Evolutionary conservation across 1,140 invertebrate genomes (phyloP).

Genomic region (Belonocnema kinseyi): DNA sequence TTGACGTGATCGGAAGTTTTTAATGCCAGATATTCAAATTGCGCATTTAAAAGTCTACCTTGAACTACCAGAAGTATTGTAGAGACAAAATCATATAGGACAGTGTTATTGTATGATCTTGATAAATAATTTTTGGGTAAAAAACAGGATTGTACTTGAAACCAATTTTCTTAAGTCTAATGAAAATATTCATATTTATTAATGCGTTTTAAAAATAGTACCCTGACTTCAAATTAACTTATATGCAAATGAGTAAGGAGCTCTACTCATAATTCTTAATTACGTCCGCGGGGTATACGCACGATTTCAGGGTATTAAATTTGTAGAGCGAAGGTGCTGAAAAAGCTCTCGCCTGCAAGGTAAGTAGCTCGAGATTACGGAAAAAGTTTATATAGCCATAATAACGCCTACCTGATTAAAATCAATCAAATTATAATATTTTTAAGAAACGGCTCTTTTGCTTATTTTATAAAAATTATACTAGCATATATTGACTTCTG

Average conservation of each 20-base stretch:
- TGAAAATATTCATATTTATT: background rate
- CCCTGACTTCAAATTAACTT: background rate
- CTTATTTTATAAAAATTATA: background rate
- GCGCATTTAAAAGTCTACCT: too few relatives aligned
- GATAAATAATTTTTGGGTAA: too few relatives aligned
- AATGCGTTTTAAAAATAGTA: background rate
- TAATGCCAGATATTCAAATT: too few relatives aligned
- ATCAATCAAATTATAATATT: slow-evolving; percentile 11
- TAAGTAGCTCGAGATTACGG: background rate
- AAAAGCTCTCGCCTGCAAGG: background rate
- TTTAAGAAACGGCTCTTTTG: background rate
- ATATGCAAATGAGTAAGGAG: background rate
- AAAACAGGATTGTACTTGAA: too few relatives aligned
- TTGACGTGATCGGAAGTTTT: too few relatives aligned
- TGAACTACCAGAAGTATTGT: too few relatives aligned
- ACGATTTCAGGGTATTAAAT: slow-evolving; percentile 23
- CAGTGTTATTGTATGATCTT: too few relatives aligned
- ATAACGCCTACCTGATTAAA: slow-evolving; percentile 13
- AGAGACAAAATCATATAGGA: too few relatives aligned
- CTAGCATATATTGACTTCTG: too few relatives aligned
- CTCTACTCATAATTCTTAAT: slow-evolving; percentile 7
- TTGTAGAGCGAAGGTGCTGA: background rate
- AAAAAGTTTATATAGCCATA: background rate
- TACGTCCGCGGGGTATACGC: background rate
- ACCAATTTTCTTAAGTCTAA: background rate